Base-by-base conservation (phyloP, 2,888 invertebrate genomes). In the Automeris io region DNA sequence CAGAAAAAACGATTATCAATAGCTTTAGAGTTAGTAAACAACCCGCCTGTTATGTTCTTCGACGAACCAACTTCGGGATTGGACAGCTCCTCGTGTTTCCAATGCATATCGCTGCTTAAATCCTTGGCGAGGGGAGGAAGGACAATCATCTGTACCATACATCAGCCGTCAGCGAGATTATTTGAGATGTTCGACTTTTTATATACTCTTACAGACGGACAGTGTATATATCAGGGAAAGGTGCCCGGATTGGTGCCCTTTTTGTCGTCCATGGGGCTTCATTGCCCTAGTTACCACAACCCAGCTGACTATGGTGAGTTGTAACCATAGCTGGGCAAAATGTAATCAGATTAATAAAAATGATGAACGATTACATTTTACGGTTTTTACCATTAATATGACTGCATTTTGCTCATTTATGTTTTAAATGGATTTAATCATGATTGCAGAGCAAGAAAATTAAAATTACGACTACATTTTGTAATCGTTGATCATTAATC, bases 11-110 rank as follows among this genome's bases (percentile, higher is more conserved):
- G 97, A 41, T 86, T 97, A 45, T 96, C 96, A 4, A 96, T 97
- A 62, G 97, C 96, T 37, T 82, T 96, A 67, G 97, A 97, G 80
- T 88, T 97, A 70, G 96, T 97, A 35, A 97, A 97, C 79, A 97
- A 97, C 85, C 97, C 98, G 16, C 97, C 97, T 47, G 95, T 98
- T 44, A 97, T 98, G 96, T 98, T 97, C 79, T 97, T 98, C 68
- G 97, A 98, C 65, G 97, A 98, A 75, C 97, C 97, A 1, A 94
- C 94, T 25, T 93, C 96, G 61, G 98, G 98, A 11, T 83, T 98
- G 73, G 98, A 98, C 72, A 97, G 96, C 71, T 95, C 96, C 23
- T 95, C 97, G 36, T 97, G 97, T 85, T 96, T 95, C 85, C 96
- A 96, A 78, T 94, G 97, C 75, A 92, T 98, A 66, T 93, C 92